Evolutionary conservation across 64 coral and sea anemone genomes (phyloP).

Genomic region (Montipora capricornis): DNA sequence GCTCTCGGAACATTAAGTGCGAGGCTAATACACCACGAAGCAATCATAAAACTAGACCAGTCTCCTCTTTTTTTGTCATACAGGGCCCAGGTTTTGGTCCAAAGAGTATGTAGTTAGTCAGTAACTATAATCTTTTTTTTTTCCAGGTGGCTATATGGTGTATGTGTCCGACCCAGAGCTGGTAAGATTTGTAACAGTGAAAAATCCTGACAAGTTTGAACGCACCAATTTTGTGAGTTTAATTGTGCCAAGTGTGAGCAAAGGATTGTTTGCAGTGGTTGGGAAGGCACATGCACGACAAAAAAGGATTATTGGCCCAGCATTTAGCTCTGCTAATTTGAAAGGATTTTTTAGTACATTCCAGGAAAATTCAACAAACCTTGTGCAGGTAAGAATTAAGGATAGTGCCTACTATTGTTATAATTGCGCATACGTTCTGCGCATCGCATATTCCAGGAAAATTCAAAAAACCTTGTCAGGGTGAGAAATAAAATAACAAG

Average conservation of each 20-base stretch:
- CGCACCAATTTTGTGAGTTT: background rate
- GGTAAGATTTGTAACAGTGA: slow-evolving; percentile 20
- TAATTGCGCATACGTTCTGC: no score
- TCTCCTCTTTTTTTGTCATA: no score
- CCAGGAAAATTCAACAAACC: no score
- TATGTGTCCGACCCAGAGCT: slow-evolving; percentile 8
- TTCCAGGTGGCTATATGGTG: slow-evolving; percentile 1
- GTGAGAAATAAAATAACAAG: background rate
- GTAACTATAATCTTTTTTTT: no score
- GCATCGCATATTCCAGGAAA: background rate
- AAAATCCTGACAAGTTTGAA: slow-evolving; percentile 27
- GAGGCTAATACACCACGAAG: no score
- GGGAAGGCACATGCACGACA: slow-evolving; percentile 44
- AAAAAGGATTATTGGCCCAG: slow-evolving; percentile 29
- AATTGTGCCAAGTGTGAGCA: slow-evolving; percentile 3
- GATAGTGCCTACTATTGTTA: no score
- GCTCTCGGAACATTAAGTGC: no score
- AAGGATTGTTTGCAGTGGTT: slow-evolving; percentile 38
- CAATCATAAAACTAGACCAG: no score
- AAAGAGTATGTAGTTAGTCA: no score
- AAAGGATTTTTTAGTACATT: slow-evolving; percentile 37
- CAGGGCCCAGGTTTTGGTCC: no score
- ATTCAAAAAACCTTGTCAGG: slow-evolving; percentile 25
- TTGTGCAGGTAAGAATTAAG: no score
- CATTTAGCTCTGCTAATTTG: slow-evolving; percentile 35